phyloP scores from a whole-genome alignment of 1,140 invertebrate species.

The Drusus annulatus region DNA sequence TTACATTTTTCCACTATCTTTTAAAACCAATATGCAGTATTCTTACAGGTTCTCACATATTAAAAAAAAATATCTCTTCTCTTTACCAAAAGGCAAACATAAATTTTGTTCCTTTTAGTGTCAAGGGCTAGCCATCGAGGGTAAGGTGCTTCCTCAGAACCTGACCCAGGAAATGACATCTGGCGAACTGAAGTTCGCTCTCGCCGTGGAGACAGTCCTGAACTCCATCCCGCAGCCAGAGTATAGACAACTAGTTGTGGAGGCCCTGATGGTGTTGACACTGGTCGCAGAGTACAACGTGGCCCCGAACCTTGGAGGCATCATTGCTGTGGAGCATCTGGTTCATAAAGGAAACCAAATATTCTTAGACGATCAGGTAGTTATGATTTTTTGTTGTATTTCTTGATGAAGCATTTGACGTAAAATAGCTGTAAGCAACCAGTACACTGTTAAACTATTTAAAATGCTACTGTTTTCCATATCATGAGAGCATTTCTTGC shows the following conservation, averaged over 20 bases:
- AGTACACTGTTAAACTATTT: too few species aligned
- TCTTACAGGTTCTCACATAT: too few species aligned
- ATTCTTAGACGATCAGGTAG: constrained; percentile 96
- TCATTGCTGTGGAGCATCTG: constrained; percentile 93
- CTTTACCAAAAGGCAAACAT: not conserved
- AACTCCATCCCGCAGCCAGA: constrained; percentile 98
- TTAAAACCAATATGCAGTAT: too few species aligned
- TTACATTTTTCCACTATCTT: too few species aligned
- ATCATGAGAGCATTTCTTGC: too few species aligned
- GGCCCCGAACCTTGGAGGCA: constrained; percentile 81
- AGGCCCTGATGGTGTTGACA: constrained; percentile 96
- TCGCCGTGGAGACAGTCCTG: constrained; percentile 97
- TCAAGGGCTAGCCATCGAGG: constrained; percentile 92
- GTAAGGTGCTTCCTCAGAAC: constrained; percentile 89
- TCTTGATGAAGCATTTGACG: too few species aligned
- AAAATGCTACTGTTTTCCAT: too few species aligned
- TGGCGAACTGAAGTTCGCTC: constrained; percentile 97
- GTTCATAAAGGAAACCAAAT: constrained; percentile 95
- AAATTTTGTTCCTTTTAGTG: constrained; percentile 75
- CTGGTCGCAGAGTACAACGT: constrained; percentile 91
- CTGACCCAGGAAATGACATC: constrained; percentile 98
- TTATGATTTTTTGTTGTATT: not conserved
- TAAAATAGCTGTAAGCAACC: too few species aligned
- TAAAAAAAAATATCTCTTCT: too few species aligned
- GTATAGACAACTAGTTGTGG: constrained; percentile 97